Percentiles rank a stretch among this genome's conserved stretches.
These are phyloP conservation scores for Pachypanchax playfairii DNA, from an alignment of 2,113 vertebrate genomes.

Conservation along the genomic window DNA sequence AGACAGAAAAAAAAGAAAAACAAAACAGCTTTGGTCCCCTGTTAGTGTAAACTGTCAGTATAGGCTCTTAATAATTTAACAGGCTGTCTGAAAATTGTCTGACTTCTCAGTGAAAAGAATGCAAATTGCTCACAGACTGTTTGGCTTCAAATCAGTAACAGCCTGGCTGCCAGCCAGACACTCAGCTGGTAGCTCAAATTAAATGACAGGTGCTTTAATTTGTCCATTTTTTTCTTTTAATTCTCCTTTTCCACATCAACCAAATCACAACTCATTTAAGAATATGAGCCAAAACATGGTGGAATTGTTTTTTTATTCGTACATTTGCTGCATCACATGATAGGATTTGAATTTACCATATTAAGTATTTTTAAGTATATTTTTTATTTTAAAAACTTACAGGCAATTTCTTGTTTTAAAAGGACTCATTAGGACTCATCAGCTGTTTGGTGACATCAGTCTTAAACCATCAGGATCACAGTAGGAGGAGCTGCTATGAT, in stretches of 20 bases:
- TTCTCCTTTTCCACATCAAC: not conserved
- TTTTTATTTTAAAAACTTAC: too few relatives aligned
- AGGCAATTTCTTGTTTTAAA: too few relatives aligned
- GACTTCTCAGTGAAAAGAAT: constrained; percentile 56
- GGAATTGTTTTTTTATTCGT: not conserved
- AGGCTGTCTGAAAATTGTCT: constrained; percentile 40
- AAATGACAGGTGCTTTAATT: constrained; percentile 67
- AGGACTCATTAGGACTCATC: constrained; percentile 1
- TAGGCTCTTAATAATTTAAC: constrained; percentile 45
- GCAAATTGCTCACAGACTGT: constrained; percentile 65
- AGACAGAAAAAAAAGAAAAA: constrained; percentile 7
- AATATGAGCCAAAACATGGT: not conserved
- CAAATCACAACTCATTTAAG: not conserved
- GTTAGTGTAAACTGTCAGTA: constrained; percentile 11
- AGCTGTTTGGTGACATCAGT: constrained; percentile 13
- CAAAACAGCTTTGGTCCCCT: not conserved
- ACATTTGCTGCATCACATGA: not conserved
- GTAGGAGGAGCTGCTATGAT: constrained; percentile 1
- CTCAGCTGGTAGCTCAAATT: constrained; percentile 69
- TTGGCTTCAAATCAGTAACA: constrained; percentile 24
- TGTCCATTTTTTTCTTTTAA: constrained; percentile 27
- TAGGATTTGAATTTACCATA: too few relatives aligned
- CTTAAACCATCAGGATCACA: constrained; percentile 5
- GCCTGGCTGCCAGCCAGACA: constrained; percentile 50
- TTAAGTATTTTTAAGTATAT: too few relatives aligned